Evolutionary conservation across 2,797 vertebrate genomes (phyloP).

Genomic region (Semotilus atromaculatus): DNA sequence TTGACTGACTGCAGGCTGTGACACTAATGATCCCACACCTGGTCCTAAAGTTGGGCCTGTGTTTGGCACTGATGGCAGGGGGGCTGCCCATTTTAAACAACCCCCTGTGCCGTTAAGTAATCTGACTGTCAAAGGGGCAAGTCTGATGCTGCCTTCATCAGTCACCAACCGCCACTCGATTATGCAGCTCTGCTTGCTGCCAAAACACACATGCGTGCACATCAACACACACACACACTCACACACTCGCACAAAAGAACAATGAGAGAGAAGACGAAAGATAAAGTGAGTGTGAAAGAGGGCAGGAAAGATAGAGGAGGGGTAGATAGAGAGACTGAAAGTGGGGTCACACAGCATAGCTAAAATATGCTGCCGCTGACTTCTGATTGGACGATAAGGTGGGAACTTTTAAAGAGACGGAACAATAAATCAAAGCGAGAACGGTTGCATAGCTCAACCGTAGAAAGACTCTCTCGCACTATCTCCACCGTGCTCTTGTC

Average conservation of each 20-base stretch:
- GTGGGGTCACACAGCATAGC: constrained; percentile 27
- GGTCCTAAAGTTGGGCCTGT: constrained; percentile 29
- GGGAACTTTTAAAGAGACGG: constrained; percentile 33
- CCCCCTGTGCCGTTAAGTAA: constrained; percentile 54
- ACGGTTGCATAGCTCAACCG: neutral
- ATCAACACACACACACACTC: constrained; percentile 22
- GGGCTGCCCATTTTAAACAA: constrained; percentile 46
- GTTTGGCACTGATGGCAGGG: constrained; percentile 53
- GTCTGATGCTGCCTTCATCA: constrained; percentile 59
- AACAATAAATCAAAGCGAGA: constrained; percentile 44
- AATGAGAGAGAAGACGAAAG: constrained; percentile 18
- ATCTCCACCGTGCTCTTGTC: constrained; percentile 27
- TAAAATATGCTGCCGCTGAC: constrained; percentile 8
- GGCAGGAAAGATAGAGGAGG: constrained; percentile 2
- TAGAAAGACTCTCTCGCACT: constrained; percentile 29
- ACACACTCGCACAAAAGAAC: constrained; percentile 12
- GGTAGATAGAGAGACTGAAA: constrained; percentile 4
- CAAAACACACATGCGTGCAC: constrained; percentile 1
- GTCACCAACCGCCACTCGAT: constrained; percentile 57
- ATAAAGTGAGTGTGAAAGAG: constrained; percentile 22
- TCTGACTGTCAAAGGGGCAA: constrained; percentile 62
- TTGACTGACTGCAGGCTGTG: constrained; percentile 51
- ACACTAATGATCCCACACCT: constrained; percentile 63
- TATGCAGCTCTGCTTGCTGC: constrained; percentile 49
- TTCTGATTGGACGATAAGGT: constrained; percentile 55